Percentiles rank a stretch among this genome's conserved stretches.
Evolutionary conservation across 2,888 invertebrate genomes (phyloP).

Genomic region (Macropis europaea): DNA sequence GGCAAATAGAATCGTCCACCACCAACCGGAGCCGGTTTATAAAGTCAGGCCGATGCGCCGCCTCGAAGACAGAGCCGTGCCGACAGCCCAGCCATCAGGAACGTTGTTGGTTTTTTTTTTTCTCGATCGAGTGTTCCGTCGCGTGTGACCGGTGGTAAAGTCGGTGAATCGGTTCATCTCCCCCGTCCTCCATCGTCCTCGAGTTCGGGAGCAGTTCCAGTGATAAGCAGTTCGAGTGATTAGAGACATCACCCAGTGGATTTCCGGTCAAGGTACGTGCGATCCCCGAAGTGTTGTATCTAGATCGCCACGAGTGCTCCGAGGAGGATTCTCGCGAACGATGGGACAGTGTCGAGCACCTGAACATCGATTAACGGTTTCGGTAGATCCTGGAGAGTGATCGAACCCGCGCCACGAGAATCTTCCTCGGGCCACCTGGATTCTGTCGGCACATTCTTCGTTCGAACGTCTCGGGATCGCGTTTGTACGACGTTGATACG

Average conservation of each 20-base stretch:
- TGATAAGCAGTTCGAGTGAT: slow-evolving; percentile 58
- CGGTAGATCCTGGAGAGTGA: slow-evolving; percentile 33
- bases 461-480: too few species aligned
- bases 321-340: neutral
- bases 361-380: slow-evolving; percentile 42
- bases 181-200: neutral
- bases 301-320: neutral
- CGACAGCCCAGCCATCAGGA: slow-evolving; percentile 78
- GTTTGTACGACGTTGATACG: too few species aligned
- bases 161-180: slow-evolving; percentile 14
- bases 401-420: slow-evolving; percentile 15
- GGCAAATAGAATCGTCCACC: slow-evolving; percentile 65
- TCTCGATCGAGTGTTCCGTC: slow-evolving; percentile 48
- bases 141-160: slow-evolving; percentile 61
- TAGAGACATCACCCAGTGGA: slow-evolving; percentile 49
- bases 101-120: slow-evolving; percentile 59
- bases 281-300: neutral
- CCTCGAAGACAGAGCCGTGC: slow-evolving; percentile 78
- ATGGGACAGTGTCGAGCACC: slow-evolving; percentile 15
- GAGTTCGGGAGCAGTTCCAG: slow-evolving; percentile 33
- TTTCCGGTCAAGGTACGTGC: slow-evolving; percentile 58
- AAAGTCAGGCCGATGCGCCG: slow-evolving; percentile 77
- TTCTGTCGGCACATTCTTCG: neutral
- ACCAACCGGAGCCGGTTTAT: slow-evolving; percentile 74
- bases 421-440: slow-evolving; percentile 14